Conservation (phyloP, 2,888 invertebrate genomes). For the Cynaeus angustus region DNA sequence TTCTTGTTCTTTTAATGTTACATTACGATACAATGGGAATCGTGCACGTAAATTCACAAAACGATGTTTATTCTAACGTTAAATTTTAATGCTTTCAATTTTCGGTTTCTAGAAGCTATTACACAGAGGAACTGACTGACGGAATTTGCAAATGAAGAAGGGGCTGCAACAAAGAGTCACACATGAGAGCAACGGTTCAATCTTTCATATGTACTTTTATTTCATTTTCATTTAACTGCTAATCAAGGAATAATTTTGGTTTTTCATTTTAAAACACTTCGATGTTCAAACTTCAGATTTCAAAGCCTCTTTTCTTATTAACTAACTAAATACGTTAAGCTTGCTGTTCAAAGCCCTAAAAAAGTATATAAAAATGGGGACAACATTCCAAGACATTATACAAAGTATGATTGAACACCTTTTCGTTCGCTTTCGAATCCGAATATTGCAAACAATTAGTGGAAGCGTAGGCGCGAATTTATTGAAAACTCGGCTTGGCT, state of each 20-base stretch:
- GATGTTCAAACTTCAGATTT: too few species aligned
- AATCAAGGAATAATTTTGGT: too few species aligned
- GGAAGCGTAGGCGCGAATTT: conserved; percentile 39
- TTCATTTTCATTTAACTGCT: too few species aligned
- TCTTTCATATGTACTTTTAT: too few species aligned
- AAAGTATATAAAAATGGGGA: too few species aligned
- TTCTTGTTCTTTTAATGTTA: conserved; percentile 71
- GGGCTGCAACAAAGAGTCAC: background rate
- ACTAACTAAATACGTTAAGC: too few species aligned
- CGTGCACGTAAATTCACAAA: conserved; percentile 65
- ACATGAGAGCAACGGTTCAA: too few species aligned
- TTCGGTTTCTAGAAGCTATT: conserved; percentile 46
- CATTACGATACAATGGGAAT: conserved; percentile 70
- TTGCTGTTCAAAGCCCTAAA: too few species aligned
- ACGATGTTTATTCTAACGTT: conserved; percentile 68
- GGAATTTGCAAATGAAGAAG: conserved; percentile 33
- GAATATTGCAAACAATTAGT: conserved; percentile 25
- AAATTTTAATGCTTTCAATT: conserved; percentile 61
- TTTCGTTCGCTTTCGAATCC: background rate
- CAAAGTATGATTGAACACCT: conserved; percentile 15
- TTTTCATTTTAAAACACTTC: too few species aligned
- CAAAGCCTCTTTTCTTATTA: too few species aligned
- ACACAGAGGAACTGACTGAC: conserved; percentile 31
- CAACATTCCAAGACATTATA: too few species aligned
- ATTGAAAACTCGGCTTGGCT: conserved; percentile 42